Conservation (phyloP, 2,113 vertebrate genomes). For the Tragulus kanchil region DNA sequence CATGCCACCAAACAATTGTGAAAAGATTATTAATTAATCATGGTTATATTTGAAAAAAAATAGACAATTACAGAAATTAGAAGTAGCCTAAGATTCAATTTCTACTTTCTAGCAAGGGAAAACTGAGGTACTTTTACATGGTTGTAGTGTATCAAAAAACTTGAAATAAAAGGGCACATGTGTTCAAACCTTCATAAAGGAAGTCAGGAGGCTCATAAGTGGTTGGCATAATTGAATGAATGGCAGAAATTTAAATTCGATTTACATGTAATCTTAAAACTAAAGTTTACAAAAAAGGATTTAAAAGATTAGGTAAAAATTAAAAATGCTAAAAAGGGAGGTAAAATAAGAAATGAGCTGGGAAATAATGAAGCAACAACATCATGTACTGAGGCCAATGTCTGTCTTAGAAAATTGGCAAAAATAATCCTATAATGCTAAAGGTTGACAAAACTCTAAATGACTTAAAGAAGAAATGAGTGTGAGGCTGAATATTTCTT, state of each 20-base stretch:
- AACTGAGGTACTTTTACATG: constrained; percentile 45
- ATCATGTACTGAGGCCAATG: neutral
- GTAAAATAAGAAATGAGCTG: constrained; percentile 1
- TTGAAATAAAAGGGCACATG: constrained; percentile 40
- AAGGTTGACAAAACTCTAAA: neutral
- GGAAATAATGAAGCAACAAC: neutral
- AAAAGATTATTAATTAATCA: constrained; percentile 35
- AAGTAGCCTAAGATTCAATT: constrained; percentile 40
- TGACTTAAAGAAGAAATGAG: neutral
- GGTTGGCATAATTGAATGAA: neutral
- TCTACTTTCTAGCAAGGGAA: constrained; percentile 58
- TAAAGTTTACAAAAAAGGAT: neutral
- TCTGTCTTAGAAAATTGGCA: neutral
- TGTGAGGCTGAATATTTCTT: neutral
- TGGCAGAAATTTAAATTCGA: neutral
- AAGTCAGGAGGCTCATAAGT: neutral
- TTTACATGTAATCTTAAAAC: neutral
- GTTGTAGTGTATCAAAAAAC: neutral
- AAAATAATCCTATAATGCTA: neutral
- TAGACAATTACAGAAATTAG: constrained; percentile 44
- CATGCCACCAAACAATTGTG: neutral
- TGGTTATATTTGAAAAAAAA: constrained; percentile 25
- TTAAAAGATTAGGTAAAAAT: constrained; percentile 31
- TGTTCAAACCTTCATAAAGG: constrained; percentile 25
- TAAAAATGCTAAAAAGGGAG: neutral